Evolutionary conservation across 1,140 invertebrate genomes (phyloP), one percentile per base, ranked within the genome.

Genomic region (Leptonema lineaticorne): DNA sequence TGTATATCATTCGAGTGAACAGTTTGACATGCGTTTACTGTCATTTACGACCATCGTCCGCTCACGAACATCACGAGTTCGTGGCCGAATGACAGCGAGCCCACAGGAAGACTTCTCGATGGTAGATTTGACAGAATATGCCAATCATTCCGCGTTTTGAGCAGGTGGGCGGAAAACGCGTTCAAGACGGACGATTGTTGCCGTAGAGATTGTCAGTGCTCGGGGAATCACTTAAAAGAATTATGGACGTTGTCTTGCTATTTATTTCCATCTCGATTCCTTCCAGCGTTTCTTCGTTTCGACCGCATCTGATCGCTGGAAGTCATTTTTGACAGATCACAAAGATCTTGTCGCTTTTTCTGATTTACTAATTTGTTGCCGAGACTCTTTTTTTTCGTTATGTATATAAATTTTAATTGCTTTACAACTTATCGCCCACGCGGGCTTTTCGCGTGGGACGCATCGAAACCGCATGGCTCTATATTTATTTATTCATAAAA

Each of bases 301-400:
- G 14, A 9, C 14, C 50, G 50, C 22, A 22, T 22, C 20, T 48
- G 50, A 24, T 26, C 4, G 22, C 27, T 7, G 50, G 16, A 26
- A 18, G 22, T 53, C 50, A 53, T 9, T 53, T 53, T 26, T 53
- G 50, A 53, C 50, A 53, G 50, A 53, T 53, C 50, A 53, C 22
- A 24, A 24, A 53, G 27, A 11, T 53, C 50, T 53, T 24, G 3
- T 20, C 46, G 6, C 2, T 48, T 11, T 2, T 16, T 6, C 37
- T 41, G n/a, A n/a, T n/a, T n/a, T n/a, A n/a, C n/a, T n/a, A n/a
- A n/a, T n/a, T n/a, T n/a, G n/a, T n/a, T n/a, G n/a, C n/a, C n/a
- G n/a, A n/a, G n/a, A n/a, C n/a, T n/a, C n/a, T n/a, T n/a, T n/a
- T n/a, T n/a, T n/a, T n/a, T n/a, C n/a, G n/a, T n/a, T n/a, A n/a